Conservation (phyloP, 2,888 invertebrate species). For the Pseudococcus jackbeardsleyi region DNA sequence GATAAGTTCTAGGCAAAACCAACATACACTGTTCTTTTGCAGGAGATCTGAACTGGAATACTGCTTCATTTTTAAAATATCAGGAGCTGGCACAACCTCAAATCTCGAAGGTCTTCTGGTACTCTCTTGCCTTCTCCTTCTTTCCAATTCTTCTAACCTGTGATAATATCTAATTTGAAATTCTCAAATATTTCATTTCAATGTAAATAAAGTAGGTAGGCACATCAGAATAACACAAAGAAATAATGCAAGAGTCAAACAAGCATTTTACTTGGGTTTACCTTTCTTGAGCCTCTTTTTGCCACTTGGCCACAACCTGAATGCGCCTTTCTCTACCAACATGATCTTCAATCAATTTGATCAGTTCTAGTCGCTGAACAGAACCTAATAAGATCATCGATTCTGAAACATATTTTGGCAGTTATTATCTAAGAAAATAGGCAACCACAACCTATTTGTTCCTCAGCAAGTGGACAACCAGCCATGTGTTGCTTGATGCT, state of each 20-base stretch:
- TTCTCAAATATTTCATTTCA: too few relatives aligned
- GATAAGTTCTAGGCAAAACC: background rate
- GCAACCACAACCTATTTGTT: too few relatives aligned
- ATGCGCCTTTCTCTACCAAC: conserved; percentile 86
- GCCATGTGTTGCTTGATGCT: too few relatives aligned
- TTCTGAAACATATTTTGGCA: conserved; percentile 69
- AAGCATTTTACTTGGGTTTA: too few relatives aligned
- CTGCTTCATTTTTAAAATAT: conserved; percentile 77
- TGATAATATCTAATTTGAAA: background rate
- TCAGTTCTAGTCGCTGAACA: conserved; percentile 89
- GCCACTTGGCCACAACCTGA: conserved; percentile 84
- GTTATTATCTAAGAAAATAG: background rate
- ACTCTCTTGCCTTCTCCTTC: conserved; percentile 74
- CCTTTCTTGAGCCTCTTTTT: conserved; percentile 78
- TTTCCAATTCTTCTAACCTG: conserved; percentile 70
- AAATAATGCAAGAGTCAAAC: too few relatives aligned
- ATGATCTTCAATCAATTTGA: conserved; percentile 87
- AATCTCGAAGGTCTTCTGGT: conserved; percentile 79
- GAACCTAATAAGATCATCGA: conserved; percentile 96
- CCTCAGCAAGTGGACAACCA: too few relatives aligned
- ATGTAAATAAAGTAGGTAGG: too few relatives aligned
- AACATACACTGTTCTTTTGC: conserved; percentile 16
- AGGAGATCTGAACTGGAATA: conserved; percentile 60
- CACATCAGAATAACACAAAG: too few relatives aligned
- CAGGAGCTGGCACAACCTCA: conserved; percentile 85